These are phyloP conservation scores for Hippolais icterina DNA, from an alignment of 2,113 vertebrate species.

Conservation along the genomic window DNA sequence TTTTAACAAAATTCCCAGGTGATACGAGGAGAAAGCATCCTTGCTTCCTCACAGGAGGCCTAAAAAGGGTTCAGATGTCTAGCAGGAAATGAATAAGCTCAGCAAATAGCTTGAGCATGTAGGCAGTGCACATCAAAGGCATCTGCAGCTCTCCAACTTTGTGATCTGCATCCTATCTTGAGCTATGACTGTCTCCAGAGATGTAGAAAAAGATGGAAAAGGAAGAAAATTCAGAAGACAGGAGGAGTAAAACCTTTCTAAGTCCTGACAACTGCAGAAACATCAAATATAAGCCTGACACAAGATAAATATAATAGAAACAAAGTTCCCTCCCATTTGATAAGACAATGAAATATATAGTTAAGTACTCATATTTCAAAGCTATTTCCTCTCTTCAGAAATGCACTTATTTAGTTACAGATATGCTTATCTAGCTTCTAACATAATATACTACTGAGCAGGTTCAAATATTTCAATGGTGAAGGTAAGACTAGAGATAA, in stretches of 20 bases:
- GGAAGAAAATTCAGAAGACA: neutral
- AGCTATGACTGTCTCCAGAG: neutral
- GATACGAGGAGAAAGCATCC: neutral
- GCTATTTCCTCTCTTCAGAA: neutral
- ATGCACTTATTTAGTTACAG: neutral
- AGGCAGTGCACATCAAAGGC: neutral
- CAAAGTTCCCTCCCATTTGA: neutral
- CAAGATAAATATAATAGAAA: neutral
- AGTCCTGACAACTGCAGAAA: neutral
- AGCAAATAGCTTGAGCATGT: neutral
- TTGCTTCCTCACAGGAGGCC: neutral
- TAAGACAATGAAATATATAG: neutral
- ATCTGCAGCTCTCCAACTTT: neutral
- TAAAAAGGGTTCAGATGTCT: neutral
- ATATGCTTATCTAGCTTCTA: neutral
- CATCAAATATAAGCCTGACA: neutral
- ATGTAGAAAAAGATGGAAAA: neutral
- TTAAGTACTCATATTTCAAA: neutral
- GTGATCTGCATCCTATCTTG: neutral
- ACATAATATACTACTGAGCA: neutral
- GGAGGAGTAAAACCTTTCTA: neutral
- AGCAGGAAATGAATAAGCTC: neutral
- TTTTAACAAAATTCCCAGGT: neutral
- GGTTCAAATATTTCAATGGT: neutral
- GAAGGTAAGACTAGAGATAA: neutral